A percentile compares a stretch with the other conserved stretches of the same genome.
Evolutionary conservation across 2,797 vertebrate species (phyloP).

Genomic region (Megalops cyprinoides): DNA sequence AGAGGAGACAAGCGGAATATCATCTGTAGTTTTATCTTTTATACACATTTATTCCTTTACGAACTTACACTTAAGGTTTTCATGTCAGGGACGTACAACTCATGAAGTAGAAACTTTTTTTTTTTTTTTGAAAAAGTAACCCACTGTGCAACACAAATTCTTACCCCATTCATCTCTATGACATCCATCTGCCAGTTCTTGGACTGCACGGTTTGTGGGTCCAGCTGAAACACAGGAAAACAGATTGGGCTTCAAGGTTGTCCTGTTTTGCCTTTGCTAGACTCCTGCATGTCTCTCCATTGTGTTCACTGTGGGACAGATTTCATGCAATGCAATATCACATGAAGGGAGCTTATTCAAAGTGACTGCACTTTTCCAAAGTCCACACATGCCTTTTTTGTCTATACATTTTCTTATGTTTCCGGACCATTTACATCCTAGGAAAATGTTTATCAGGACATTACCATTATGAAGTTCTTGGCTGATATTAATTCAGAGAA

Average conservation of each 20-base stretch:
- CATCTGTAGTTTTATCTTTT: neutral
- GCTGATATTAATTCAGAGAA: neutral
- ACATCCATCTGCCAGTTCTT: constrained; percentile 98
- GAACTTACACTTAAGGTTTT: neutral
- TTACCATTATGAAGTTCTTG: too few species aligned
- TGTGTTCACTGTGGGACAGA: neutral
- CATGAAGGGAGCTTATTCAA: neutral
- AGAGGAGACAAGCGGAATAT: neutral
- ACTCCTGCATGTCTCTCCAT: neutral
- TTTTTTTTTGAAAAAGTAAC: too few species aligned
- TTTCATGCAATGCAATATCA: neutral
- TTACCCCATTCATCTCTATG: constrained; percentile 99
- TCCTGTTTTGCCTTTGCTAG: neutral
- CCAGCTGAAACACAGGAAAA: constrained; percentile 79
- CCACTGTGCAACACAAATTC: constrained; percentile 33
- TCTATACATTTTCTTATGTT: neutral
- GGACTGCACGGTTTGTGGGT: constrained; percentile 91
- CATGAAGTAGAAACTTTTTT: neutral
- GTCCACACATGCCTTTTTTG: neutral
- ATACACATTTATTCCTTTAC: neutral
- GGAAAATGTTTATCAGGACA: neutral
- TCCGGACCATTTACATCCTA: neutral
- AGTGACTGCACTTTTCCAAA: neutral
- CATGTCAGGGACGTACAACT: constrained; percentile 2
- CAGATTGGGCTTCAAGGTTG: neutral